These are phyloP conservation scores for Nemopilema nomurai DNA, from an alignment of 30 jellyfish, hydroid and myxozoan genomes.

Conservation along the genomic window DNA sequence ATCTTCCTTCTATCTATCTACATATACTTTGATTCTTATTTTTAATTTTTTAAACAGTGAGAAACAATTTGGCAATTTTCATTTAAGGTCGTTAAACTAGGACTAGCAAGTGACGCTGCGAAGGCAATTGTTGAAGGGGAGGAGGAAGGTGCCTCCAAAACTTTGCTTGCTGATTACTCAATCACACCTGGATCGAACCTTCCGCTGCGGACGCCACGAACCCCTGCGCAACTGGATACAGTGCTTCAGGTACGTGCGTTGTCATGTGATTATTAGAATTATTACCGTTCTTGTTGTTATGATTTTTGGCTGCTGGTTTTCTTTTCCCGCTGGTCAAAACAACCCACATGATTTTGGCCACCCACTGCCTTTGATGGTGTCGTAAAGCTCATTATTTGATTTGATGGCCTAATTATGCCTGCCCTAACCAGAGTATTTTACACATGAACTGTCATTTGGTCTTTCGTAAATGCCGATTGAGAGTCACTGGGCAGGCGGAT, in stretches of 20 bases:
- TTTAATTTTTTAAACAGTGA: too few species aligned
- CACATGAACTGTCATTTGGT: not conserved
- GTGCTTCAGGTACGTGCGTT: conserved; percentile 71
- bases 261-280: too few species aligned
- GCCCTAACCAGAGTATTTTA: not conserved
- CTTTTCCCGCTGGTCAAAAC: too few species aligned
- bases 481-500: not conserved
- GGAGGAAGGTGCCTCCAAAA: conserved; percentile 81
- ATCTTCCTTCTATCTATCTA: too few species aligned
- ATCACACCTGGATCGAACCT: conserved; percentile 92
- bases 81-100: conserved; percentile 88
- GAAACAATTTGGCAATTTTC: too few species aligned
- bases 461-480: not conserved
- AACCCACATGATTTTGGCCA: not conserved
- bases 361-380: not conserved
- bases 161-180: conserved; percentile 87
- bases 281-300: too few species aligned
- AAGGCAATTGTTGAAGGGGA: conserved; percentile 89
- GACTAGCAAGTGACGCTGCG: conserved; percentile 93
- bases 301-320: too few species aligned
- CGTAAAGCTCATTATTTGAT: not conserved
- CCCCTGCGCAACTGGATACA: conserved; percentile 96
- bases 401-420: not conserved
- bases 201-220: conserved; percentile 94
- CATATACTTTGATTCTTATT: too few species aligned